phyloP scores from a whole-genome alignment of 1,140 invertebrate genomes.

The Drosophila navojoa region DNA sequence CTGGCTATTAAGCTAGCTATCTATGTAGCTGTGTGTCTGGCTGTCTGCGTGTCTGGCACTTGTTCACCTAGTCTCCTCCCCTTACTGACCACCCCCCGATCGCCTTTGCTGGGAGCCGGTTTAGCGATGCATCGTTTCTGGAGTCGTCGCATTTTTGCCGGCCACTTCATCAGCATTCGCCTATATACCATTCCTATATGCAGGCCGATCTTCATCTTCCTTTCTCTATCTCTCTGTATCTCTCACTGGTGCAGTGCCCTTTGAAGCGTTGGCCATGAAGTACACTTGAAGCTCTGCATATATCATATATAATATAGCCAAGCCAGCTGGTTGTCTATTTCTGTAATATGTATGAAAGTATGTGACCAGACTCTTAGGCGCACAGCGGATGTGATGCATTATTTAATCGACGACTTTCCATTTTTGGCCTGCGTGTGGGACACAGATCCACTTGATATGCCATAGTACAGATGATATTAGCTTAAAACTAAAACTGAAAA shows the following conservation, averaged over 20 bases:
- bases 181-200: constrained; percentile 23
- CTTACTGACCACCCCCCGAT: not conserved
- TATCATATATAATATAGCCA: constrained; percentile 20
- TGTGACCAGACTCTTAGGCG: not conserved
- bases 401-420: constrained; percentile 43
- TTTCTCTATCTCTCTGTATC: not conserved
- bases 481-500: too few species aligned
- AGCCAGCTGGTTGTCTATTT: constrained; percentile 39
- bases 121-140: constrained; percentile 53
- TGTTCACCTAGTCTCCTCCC: constrained; percentile 38
- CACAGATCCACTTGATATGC: constrained; percentile 14
- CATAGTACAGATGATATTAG: constrained; percentile 8
- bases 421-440: constrained; percentile 20
- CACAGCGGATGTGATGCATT: constrained; percentile 43
- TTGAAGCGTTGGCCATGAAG: constrained; percentile 28
- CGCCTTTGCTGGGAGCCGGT: constrained; percentile 59
- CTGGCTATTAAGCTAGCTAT: constrained; percentile 5
- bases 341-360: constrained; percentile 11
- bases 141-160: constrained; percentile 58
- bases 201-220: constrained; percentile 26
- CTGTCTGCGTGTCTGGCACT: constrained; percentile 33
- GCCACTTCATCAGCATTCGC: constrained; percentile 50
- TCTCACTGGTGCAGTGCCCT: constrained; percentile 43
- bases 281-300: constrained; percentile 35
- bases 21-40: too few species aligned